A percentile compares a stretch with the other conserved stretches of the same genome.
These are phyloP conservation scores for Laupala kohalensis DNA, from an alignment of 1,140 invertebrate species.

Conservation along the genomic window DNA sequence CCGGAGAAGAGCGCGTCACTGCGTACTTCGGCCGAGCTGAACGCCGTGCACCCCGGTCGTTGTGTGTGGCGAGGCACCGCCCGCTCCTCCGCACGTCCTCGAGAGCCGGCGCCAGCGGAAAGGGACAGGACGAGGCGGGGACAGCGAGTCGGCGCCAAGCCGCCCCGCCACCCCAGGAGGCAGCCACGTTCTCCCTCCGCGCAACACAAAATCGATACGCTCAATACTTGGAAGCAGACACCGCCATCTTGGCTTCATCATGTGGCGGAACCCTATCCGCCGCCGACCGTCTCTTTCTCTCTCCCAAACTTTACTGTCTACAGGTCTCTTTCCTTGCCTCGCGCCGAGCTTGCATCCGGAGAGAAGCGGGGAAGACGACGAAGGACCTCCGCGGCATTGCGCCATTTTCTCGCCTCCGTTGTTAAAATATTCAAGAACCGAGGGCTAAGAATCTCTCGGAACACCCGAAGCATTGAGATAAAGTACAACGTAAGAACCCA, in stretches of 20 bases:
- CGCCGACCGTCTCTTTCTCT: background rate
- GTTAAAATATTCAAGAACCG: background rate
- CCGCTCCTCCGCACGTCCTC: background rate
- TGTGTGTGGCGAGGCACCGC: background rate
- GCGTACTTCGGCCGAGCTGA: background rate
- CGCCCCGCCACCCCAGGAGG: background rate
- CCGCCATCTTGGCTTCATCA: conserved; percentile 2
- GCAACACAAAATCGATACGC: background rate
- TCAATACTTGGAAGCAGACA: background rate
- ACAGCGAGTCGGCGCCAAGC: background rate
- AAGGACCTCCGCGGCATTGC: background rate
- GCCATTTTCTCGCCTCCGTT: background rate
- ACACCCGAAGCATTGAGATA: too few relatives aligned
- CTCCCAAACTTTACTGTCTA: background rate
- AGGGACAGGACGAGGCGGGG: background rate
- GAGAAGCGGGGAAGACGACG: too few relatives aligned
- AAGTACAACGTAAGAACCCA: background rate
- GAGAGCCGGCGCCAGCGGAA: background rate
- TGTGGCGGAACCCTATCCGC: background rate
- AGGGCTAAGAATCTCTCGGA: background rate
- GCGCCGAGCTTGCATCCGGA: background rate
- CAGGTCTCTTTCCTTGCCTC: background rate
- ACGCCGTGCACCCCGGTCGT: background rate
- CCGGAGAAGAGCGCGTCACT: background rate
- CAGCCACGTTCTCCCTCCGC: background rate